Evolutionary conservation across 1,140 invertebrate species (phyloP), one percentile per base, ranked within the genome.

Genomic region (Lepidurus apus): DNA sequence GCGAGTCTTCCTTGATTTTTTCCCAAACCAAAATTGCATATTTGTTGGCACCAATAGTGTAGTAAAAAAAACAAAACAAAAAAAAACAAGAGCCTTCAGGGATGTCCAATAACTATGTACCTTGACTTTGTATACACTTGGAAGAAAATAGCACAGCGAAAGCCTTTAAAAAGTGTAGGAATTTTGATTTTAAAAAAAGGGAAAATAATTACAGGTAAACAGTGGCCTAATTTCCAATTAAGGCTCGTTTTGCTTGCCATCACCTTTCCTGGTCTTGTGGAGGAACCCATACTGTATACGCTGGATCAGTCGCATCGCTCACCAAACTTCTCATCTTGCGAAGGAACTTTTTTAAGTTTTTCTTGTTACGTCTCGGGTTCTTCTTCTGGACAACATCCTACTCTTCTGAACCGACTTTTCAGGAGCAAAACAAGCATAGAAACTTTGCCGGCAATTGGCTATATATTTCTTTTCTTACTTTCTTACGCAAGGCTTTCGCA

Each of bases 211-310:
- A 34, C 34, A 34, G 34, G 34, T 34, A 34, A 34, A 34, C 81
- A 95, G 84, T 95, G 95, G 34, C 93, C 93, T 83, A 89, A 91
- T 87, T 94, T 95, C 34, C 93, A 91, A 86, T 95, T 95, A 26
- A 95, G 86, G 82, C 85, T 89, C 34, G 93, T 95, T 82, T 89
- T 88, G n/a, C n/a, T n/a, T n/a, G 13, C 93, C 93, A 87, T 95
- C 93, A 5, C 93, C 93, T 77, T 85, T 88, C 86, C 95, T 93
- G n/a, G 83, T 89, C 87, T 79, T 85, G 77, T 9, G 93, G 93
- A 7, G 93, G 93, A n/a, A 92, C 82, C 93, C 93, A 95, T 80
- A 88, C 89, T 9, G 88, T 89, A 84, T 92, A 93, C 2, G 42
- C 43, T 10, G 84, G 83, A 80, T 91, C 89, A 26, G 84, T 84